These are phyloP conservation scores for Neoseiulus cucumeris DNA, from an alignment of 1,140 invertebrate genomes.

Conservation along the genomic window DNA sequence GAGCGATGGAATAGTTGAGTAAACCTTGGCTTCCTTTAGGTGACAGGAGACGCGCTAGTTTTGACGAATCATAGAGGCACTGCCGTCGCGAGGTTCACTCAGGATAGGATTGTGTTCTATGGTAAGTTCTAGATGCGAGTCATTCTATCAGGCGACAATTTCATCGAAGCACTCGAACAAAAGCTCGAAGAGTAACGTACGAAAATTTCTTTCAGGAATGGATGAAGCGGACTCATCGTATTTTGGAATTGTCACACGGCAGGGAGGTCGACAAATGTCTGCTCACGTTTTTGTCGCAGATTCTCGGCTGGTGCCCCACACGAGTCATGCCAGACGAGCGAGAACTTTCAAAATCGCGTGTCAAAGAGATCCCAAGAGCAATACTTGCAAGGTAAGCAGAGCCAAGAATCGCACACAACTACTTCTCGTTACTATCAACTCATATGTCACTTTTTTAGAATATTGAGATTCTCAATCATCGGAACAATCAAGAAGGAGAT, in stretches of 20 bases:
- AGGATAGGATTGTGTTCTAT: background rate
- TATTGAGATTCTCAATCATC: too few species aligned
- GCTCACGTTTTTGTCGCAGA: conserved; percentile 78
- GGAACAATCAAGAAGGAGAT: too few species aligned
- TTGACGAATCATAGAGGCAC: background rate
- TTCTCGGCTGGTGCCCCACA: conserved; percentile 46
- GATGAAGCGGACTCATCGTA: background rate
- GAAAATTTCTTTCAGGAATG: conserved; percentile 1
- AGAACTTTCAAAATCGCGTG: conserved; percentile 55
- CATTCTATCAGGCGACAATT: background rate
- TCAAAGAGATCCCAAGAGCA: conserved; percentile 30
- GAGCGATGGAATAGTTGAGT: too few species aligned
- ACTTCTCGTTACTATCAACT: too few species aligned
- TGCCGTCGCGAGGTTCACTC: background rate
- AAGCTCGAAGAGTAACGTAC: too few species aligned
- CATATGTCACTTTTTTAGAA: too few species aligned
- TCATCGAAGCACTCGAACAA: background rate
- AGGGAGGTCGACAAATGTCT: background rate
- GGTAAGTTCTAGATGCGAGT: background rate
- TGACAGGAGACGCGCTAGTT: background rate
- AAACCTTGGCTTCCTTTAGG: background rate
- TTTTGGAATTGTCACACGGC: conserved; percentile 3
- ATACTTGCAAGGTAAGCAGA: conserved; percentile 16
- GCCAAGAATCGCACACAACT: too few species aligned
- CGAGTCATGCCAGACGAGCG: conserved; percentile 49